Evolutionary conservation across 2,888 invertebrate species (phyloP), one percentile per base, ranked within the genome.

Genomic region (Pseudeuparius sepicola): DNA sequence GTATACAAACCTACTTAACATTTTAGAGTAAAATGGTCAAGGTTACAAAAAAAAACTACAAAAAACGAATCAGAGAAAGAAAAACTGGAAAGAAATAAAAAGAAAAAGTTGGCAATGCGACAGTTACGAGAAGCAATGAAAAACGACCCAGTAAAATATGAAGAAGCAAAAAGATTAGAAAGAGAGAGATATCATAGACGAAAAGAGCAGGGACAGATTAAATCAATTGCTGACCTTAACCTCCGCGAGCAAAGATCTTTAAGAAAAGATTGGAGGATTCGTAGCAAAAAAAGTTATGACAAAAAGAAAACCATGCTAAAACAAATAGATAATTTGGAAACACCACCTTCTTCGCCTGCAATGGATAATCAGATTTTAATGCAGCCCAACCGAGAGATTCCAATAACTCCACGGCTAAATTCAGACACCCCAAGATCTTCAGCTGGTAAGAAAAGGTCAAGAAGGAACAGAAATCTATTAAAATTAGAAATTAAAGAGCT

Each of bases 1-100:
- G n/a, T n/a, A n/a, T n/a, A n/a, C n/a, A n/a, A n/a, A n/a, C n/a
- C n/a, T n/a, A n/a, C n/a, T n/a, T n/a, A n/a, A n/a, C n/a, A n/a
- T 31, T 31, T 31, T 31, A 31, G 31, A 31, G 9, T n/a, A 31
- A 31, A 13, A 18, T 31, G 31, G 31, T 23, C 4, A 31, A 31
- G 31, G 12, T 10, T 10, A 30, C 13, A 18, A 31, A 31, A 31
- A 31, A 31, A 31, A 31, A 31, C 12, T 10, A 17, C 31, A 31
- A 31, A 13, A 31, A 18, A 31, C 9, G 15, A 31, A 17, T 11
- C 20, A 31, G 23, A 31, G 23, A 10, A 17, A 7, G 15, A 30
- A 30, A n/a, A 4, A 13, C 28, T 4, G 14, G 28, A 11, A 12
- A 28, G 28, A 13, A 30, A 5, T 11, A 9, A 15, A 10, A 30